Evolutionary conservation across 2,888 invertebrate species (phyloP).

Genomic region (Orthonevra nobilis): DNA sequence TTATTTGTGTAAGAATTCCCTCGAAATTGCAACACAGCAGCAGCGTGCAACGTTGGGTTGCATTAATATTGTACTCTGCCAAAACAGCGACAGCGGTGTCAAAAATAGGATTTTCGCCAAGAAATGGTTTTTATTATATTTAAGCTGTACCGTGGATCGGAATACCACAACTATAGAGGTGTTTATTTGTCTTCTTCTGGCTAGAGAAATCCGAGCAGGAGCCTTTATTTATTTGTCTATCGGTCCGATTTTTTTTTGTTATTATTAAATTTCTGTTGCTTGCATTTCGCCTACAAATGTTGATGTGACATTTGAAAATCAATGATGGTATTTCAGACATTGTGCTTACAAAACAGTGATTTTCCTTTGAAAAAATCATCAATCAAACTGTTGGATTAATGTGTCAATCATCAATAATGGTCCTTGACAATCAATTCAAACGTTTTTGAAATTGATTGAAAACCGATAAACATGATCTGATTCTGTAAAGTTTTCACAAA

Average conservation of each 20-base stretch:
- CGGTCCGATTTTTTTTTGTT: slow-evolving; percentile 24
- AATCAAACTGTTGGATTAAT: slow-evolving; percentile 6
- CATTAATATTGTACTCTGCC: slow-evolving; percentile 58
- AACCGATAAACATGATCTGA: too few species aligned
- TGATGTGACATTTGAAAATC: slow-evolving; percentile 38
- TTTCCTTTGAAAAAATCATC: background rate
- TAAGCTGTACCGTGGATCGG: slow-evolving; percentile 15
- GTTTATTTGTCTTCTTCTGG: slow-evolving; percentile 42
- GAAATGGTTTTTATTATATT: slow-evolving; percentile 38
- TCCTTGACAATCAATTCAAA: background rate
- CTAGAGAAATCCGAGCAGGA: slow-evolving; percentile 2
- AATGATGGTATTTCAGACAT: background rate
- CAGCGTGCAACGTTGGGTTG: slow-evolving; percentile 32
- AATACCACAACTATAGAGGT: slow-evolving; percentile 36
- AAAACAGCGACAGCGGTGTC: slow-evolving; percentile 64
- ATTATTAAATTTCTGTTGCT: background rate
- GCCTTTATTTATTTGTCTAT: slow-evolving; percentile 33
- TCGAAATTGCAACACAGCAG: slow-evolving; percentile 52
- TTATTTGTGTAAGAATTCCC: slow-evolving; percentile 58
- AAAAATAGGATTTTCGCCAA: slow-evolving; percentile 65
- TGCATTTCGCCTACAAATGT: slow-evolving; percentile 13
- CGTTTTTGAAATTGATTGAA: background rate
- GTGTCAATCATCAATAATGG: background rate
- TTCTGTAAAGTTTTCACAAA: too few species aligned
- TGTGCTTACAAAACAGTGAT: slow-evolving; percentile 6